Conservation (phyloP, 2,113 vertebrate species). For the Hippolais icterina region DNA sequence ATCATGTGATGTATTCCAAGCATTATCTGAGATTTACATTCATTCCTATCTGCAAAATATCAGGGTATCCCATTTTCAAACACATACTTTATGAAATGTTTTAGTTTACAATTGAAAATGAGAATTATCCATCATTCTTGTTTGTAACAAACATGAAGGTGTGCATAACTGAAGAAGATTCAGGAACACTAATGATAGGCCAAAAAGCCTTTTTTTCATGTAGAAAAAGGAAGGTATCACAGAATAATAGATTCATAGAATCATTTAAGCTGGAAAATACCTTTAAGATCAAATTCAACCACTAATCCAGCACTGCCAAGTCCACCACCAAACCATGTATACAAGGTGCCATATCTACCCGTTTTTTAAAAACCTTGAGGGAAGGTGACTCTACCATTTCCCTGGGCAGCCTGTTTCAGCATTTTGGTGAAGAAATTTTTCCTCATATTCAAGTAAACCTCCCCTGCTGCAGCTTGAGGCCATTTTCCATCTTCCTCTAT, state of each 20-base stretch:
- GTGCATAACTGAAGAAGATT: background rate
- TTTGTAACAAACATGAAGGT: background rate
- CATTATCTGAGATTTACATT: background rate
- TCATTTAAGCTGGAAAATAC: background rate
- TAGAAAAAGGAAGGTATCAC: background rate
- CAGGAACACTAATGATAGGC: background rate
- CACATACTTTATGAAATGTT: background rate
- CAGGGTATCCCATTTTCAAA: background rate
- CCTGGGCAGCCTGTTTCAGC: background rate
- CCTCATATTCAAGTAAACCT: background rate
- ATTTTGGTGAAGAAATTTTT: background rate
- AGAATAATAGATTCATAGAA: background rate
- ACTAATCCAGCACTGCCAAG: background rate
- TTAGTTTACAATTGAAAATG: background rate
- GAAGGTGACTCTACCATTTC: background rate
- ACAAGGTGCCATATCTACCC: background rate
- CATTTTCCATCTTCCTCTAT: background rate
- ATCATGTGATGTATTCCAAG: background rate
- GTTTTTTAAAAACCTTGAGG: fast-evolving
- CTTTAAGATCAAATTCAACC: background rate
- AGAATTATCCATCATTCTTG: background rate
- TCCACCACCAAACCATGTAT: background rate
- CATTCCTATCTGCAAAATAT: background rate
- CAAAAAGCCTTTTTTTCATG: background rate
- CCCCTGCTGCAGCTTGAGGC: background rate